Evolutionary conservation across 2,113 vertebrate genomes (phyloP).

Genomic region (Helogale parvula): DNA sequence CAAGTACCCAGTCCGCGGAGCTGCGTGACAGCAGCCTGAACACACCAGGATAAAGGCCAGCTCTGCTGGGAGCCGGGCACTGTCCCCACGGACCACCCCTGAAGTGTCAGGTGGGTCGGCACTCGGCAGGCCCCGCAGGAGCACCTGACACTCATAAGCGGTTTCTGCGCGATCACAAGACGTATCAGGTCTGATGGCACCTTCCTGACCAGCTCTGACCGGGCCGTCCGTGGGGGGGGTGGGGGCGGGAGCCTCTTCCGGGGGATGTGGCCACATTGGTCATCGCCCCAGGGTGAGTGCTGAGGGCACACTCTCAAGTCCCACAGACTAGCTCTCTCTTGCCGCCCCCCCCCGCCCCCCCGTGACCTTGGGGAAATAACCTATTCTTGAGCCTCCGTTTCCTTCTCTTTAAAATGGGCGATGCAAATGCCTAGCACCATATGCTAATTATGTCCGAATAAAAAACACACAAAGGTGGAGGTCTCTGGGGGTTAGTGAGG

Average conservation of each 20-base stretch:
- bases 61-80: neutral
- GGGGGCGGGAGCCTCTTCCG: neutral
- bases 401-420: neutral
- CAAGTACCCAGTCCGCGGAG: no score
- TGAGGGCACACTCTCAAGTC: neutral
- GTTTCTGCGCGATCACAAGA: rapidly evolving
- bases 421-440: neutral
- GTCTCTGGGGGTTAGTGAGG: neutral
- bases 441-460: neutral
- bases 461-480: neutral
- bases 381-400: neutral
- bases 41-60: neutral
- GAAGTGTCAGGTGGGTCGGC: neutral
- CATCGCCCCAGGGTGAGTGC: neutral
- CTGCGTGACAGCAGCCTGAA: neutral
- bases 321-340: neutral
- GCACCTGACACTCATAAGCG: rapidly evolving
- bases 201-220: neutral
- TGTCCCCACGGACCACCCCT: rapidly evolving
- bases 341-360: neutral
- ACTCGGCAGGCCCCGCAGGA: rapidly evolving
- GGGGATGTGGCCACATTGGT: neutral
- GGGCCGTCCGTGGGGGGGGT: neutral
- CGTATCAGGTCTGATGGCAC: rapidly evolving
- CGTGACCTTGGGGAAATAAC: neutral